Percentiles rank a stretch among this genome's conserved stretches.
Conservation (phyloP, 1,140 invertebrate genomes). For the Cheumatopsyche charites region DNA sequence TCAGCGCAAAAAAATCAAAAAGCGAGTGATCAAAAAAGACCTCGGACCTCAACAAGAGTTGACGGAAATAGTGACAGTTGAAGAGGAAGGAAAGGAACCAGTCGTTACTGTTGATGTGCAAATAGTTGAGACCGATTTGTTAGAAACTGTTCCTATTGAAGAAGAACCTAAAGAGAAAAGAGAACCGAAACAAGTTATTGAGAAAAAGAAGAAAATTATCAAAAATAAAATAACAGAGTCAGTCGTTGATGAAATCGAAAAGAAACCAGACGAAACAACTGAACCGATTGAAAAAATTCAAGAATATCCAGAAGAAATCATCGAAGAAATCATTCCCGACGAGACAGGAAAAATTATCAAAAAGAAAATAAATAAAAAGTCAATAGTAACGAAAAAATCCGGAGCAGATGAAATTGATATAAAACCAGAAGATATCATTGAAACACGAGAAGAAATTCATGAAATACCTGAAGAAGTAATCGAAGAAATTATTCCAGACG, state of each 20-base stretch:
- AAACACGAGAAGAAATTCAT: conserved; percentile 14
- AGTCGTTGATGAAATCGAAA: conserved; percentile 39
- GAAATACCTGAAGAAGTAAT: conserved; percentile 40
- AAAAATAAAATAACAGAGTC: conserved; percentile 44
- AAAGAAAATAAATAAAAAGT: conserved; percentile 45
- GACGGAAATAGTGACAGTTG: conserved; percentile 53
- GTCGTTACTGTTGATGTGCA: conserved; percentile 51
- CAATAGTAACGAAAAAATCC: conserved; percentile 45
- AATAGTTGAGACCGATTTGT: conserved; percentile 20
- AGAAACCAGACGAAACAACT: not conserved
- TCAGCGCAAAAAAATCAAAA: conserved; percentile 44
- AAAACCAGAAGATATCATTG: conserved; percentile 1
- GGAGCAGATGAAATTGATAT: conserved; percentile 31
- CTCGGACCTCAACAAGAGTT: conserved; percentile 51
- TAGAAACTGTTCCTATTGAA: conserved; percentile 29
- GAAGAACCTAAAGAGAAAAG: conserved; percentile 37
- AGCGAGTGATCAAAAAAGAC: conserved; percentile 51
- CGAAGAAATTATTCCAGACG: conserved; percentile 44
- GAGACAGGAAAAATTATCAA: conserved; percentile 21
- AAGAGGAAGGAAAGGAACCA: conserved; percentile 54
- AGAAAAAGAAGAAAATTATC: conserved; percentile 29
- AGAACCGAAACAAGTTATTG: not conserved
- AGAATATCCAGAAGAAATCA: conserved; percentile 33
- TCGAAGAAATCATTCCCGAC: conserved; percentile 30
- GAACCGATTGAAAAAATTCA: conserved; percentile 11